Evolutionary conservation across 2,888 invertebrate species (phyloP).

Genomic region (Andrena bucephala): DNA sequence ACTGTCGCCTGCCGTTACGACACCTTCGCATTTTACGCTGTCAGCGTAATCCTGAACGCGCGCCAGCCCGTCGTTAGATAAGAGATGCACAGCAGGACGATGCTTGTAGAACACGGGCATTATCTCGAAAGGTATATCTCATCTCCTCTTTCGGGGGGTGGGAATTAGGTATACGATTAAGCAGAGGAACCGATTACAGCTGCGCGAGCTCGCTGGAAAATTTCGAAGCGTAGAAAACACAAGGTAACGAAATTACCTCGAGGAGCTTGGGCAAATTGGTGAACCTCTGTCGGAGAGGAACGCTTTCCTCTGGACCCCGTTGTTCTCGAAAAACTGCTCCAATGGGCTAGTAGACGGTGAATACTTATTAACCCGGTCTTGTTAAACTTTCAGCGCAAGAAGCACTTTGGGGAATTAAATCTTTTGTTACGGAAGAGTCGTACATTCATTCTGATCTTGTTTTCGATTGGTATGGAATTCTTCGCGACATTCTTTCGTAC

Average conservation of each 20-base stretch:
- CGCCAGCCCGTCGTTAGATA: constrained; percentile 29
- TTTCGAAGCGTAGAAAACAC: neutral
- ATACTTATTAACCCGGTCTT: constrained; percentile 23
- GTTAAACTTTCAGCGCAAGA: constrained; percentile 15
- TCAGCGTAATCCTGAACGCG: constrained; percentile 31
- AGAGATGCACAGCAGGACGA: constrained; percentile 28
- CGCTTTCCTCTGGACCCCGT: neutral
- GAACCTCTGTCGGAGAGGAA: neutral
- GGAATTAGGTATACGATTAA: constrained; percentile 22
- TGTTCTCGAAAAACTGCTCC: neutral
- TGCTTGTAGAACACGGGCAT: neutral
- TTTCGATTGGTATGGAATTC: neutral
- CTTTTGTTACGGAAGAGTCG: neutral
- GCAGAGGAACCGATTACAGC: neutral
- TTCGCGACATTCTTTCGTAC: neutral
- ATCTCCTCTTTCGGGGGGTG: neutral
- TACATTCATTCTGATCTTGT: neutral
- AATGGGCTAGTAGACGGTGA: neutral
- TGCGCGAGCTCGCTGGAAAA: neutral
- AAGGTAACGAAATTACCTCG: neutral
- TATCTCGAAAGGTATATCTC: neutral
- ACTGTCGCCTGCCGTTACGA: constrained; percentile 43
- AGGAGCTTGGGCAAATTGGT: neutral
- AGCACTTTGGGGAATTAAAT: constrained; percentile 25
- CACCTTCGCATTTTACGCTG: constrained; percentile 48